Evolutionary conservation across 2,888 invertebrate genomes (phyloP), one percentile per base, ranked within the genome.

Genomic region (Harmothoe impar): DNA sequence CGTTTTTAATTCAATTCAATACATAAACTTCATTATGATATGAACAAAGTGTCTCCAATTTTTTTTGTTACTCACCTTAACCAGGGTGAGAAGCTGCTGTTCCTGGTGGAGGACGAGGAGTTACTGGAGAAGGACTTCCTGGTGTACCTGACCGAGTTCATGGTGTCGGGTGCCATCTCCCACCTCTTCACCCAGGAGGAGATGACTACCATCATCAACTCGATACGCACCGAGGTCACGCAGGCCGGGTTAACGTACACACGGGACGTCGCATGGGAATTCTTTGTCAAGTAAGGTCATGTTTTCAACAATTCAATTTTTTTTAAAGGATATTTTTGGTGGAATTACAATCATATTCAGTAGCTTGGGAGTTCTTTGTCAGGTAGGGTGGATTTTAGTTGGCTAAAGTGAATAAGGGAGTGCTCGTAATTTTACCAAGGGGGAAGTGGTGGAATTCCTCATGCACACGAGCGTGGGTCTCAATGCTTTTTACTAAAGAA

Each of bases 121-220:
- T 91, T 96, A 43, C 90, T 94, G 35, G 94, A 95, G 77, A 94
- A 94, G 89, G 95, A 95, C 91, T 95, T 94, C 93, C 93, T 96
- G 51, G 95, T 95, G 7, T 95, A 94, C 92, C 91, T 96, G 84
- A 94, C 94, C 15, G 95, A 96, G 94, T 95, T 95, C 90, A 95
- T 95, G 89, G 93, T 94, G 23, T 93, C 94, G 35, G 95, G 95
- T 33, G 92, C 93, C 91, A 95, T 96, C 91, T 94, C 94, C 33
- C 95, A 95, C 91, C 94, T 96, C 91, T 96, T 96, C 93, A 93
- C 94, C 5, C 93, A 94, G 33, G 95, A 96, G 92, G 95, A 96
- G 91, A 94, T 94, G 93, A 95, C 96, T 0, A 95, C 95, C 31
- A 95, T 96, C 91, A 95, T 95, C 92, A 96, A 96, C 93, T 95